Conservation (phyloP, 2,113 vertebrate species). For the Xerus inauris region DNA sequence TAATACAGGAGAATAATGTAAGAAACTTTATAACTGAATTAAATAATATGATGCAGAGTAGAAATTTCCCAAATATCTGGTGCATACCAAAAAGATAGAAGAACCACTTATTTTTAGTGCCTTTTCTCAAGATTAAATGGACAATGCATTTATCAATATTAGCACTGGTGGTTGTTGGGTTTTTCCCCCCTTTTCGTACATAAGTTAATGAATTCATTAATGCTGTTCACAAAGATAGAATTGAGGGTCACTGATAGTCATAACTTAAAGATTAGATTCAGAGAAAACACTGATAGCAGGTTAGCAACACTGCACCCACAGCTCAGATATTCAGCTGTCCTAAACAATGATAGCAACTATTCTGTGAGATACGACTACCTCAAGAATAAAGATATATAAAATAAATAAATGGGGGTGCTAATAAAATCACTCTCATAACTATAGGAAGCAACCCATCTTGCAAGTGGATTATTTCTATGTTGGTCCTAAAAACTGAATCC, state of each 20-base stretch:
- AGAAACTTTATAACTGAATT: background rate
- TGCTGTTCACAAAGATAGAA: background rate
- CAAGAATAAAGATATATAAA: background rate
- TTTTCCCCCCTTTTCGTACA: background rate
- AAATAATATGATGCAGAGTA: background rate
- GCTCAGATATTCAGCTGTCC: background rate
- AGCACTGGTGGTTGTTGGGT: background rate
- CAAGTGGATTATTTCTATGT: background rate
- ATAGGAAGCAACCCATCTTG: background rate
- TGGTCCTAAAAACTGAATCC: background rate
- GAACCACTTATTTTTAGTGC: background rate
- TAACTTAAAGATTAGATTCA: background rate
- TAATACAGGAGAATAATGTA: background rate
- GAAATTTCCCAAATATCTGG: background rate
- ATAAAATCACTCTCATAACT: background rate
- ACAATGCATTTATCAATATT: background rate
- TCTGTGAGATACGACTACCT: background rate
- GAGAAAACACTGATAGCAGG: background rate
- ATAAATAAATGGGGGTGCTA: background rate
- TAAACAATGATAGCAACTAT: background rate
- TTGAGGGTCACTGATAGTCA: background rate
- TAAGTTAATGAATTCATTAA: background rate
- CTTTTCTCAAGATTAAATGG: background rate
- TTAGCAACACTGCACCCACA: background rate
- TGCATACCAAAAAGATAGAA: background rate